Percentiles rank a stretch among this genome's conserved stretches.
These are phyloP conservation scores for Formica selysi DNA, from an alignment of 1,140 invertebrate species.

Conservation along the genomic window DNA sequence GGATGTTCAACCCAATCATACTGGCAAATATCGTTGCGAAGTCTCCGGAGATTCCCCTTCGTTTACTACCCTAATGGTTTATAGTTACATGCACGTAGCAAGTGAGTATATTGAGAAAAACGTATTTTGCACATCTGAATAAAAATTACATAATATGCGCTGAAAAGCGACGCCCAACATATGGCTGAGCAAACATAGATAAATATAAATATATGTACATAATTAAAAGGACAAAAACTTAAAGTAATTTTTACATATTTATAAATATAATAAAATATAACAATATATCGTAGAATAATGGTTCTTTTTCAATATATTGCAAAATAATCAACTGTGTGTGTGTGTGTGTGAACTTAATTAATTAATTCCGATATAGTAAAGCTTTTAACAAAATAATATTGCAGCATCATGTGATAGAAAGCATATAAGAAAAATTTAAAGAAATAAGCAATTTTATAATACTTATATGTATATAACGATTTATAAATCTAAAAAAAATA, in stretches of 20 bases:
- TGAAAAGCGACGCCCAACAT: not conserved
- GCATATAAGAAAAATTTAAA: not conserved
- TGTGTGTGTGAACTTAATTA: not conserved
- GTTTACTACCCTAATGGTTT: constrained; percentile 89
- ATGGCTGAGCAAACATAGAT: constrained; percentile 29
- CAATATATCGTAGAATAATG: not conserved
- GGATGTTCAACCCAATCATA: constrained; percentile 89
- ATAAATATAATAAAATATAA: not conserved
- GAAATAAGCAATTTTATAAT: too few relatives aligned
- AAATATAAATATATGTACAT: constrained; percentile 24
- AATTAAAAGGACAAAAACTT: not conserved
- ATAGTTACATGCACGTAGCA: constrained; percentile 90
- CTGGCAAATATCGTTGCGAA: constrained; percentile 91
- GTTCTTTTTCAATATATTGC: not conserved
- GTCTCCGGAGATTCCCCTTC: constrained; percentile 91
- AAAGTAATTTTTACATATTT: not conserved
- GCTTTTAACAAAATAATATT: constrained; percentile 1
- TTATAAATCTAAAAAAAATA: not conserved
- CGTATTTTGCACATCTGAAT: constrained; percentile 22
- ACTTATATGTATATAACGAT: not conserved
- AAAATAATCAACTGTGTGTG: constrained; percentile 1
- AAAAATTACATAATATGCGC: constrained; percentile 19
- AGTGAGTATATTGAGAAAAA: constrained; percentile 87
- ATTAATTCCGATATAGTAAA: constrained; percentile 18
- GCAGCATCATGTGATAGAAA: not conserved